Base-by-base conservation (phyloP, 2,888 invertebrate species). In the Ommatoiulus sabulosus region DNA sequence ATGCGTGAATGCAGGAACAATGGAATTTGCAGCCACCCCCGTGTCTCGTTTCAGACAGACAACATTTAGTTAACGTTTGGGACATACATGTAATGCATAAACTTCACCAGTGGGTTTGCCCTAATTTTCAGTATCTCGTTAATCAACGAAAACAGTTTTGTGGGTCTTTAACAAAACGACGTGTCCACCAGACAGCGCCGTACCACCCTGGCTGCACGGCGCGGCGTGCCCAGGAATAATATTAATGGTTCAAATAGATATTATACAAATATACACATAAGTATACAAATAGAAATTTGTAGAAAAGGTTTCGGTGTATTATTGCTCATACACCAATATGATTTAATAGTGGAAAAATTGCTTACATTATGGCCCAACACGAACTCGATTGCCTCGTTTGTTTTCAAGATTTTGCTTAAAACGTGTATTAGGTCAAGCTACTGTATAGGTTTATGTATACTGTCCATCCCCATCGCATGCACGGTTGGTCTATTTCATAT, bases 51-150 rank as follows among this genome's bases (percentile, higher is more conserved):
- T 20, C 63, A 63, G 63, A 63, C 63, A 20, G 63, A 63, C 63
- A 63, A 63, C 63, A 63, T 20, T 63, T 63, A 63, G 63, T 63
- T 63, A 63, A 63, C n/a, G 63, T 20, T 63, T n/a, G 20, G 63
- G 63, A 63, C 63, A 63, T 20, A 35, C 35, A 35, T 35, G 35
- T 2, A 17, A 63, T n/a, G n/a, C 20, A 63, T 63, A 63, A 63
- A 63, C 6, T 63, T n/a, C 20, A 20, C 7, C 7, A 20, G 63
- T 63, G 63, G 63, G 63, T n/a, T 20, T 63, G n/a, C 0, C 63
- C 63, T 17, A 63, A 63, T 63, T 63, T 63, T 20, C 63, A 63
- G 6, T 63, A 7, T n/a, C 63, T 63, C 63, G 63, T 63, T 63
- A 63, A 63, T 63, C 63, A 63, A 63, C 63, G 8, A 20, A 48